Evolutionary conservation across 2,113 vertebrate species (phyloP).

Genomic region (Nerophis ophidion): DNA sequence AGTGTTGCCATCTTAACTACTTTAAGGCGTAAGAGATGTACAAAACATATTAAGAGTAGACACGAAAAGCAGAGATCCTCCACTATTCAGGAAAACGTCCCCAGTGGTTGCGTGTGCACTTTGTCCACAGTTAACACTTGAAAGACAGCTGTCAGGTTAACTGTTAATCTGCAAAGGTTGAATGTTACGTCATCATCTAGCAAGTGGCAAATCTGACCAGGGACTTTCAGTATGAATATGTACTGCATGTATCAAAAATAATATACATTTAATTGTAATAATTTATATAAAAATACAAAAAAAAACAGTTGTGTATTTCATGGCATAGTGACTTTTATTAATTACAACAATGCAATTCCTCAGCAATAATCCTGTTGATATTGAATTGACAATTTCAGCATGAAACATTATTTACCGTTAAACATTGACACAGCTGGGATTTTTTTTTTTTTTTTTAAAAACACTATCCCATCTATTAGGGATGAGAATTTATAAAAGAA

Average conservation of each 20-base stretch:
- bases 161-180: constrained; percentile 64
- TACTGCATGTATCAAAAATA: neutral
- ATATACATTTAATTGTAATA: neutral
- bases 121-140: constrained; percentile 54
- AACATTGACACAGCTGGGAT: constrained; percentile 18
- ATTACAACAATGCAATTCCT: constrained; percentile 56
- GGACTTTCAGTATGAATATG: neutral
- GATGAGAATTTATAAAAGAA: constrained; percentile 13
- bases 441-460: neutral
- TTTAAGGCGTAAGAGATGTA: neutral
- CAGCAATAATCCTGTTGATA: constrained; percentile 49
- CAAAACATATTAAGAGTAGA: neutral
- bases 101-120: constrained; percentile 52
- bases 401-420: constrained; percentile 26
- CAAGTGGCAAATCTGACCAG: neutral
- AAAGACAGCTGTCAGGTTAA: constrained; percentile 59
- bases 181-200: constrained; percentile 1
- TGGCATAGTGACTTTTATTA: constrained; percentile 55
- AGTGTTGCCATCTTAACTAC: constrained; percentile 52
- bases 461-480: constrained; percentile 7
- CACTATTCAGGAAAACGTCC: constrained; percentile 13
- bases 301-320: neutral
- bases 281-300: constrained; percentile 2
- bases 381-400: constrained; percentile 22
- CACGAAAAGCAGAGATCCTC: constrained; percentile 14